Evolutionary conservation across 2,888 invertebrate species (phyloP).

Genomic region (Pasiphila rectangulata): DNA sequence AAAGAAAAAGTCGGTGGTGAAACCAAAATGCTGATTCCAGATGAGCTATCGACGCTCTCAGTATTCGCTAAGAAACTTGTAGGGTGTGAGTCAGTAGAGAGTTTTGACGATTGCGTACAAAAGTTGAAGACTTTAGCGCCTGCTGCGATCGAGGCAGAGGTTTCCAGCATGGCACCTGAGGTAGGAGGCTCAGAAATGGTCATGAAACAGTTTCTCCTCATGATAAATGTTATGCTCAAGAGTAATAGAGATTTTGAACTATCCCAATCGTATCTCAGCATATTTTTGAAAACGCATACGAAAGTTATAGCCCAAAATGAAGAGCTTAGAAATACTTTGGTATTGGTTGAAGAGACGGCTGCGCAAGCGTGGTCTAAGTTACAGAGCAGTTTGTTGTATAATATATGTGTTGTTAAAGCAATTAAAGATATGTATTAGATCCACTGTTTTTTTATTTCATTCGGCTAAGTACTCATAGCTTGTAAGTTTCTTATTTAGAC

Average conservation of each 20-base stretch:
- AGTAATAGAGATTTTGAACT: conserved; percentile 93
- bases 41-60: conserved; percentile 84
- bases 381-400: conserved; percentile 86
- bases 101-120: conserved; percentile 82
- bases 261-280: conserved; percentile 92
- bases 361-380: conserved; percentile 83
- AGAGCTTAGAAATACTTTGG: conserved; percentile 77
- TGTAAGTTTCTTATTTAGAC: too few relatives aligned
- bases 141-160: conserved; percentile 92
- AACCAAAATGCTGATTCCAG: conserved; percentile 79
- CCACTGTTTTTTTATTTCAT: conserved; percentile 23
- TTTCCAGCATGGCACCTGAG: conserved; percentile 88
- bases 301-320: conserved; percentile 78
- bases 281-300: conserved; percentile 92
- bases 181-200: conserved; percentile 85
- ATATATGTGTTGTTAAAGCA: conserved; percentile 87
- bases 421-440: conserved; percentile 82
- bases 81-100: conserved; percentile 64
- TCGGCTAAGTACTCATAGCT: neutral
- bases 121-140: conserved; percentile 87
- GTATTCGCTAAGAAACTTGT: conserved; percentile 84
- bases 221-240: conserved; percentile 85
- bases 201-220: conserved; percentile 88
- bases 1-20: conserved; percentile 59
- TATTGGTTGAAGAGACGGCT: conserved; percentile 81